phyloP scores from a whole-genome alignment of 1,140 invertebrate species.

The Macrocentrus cingulum region DNA sequence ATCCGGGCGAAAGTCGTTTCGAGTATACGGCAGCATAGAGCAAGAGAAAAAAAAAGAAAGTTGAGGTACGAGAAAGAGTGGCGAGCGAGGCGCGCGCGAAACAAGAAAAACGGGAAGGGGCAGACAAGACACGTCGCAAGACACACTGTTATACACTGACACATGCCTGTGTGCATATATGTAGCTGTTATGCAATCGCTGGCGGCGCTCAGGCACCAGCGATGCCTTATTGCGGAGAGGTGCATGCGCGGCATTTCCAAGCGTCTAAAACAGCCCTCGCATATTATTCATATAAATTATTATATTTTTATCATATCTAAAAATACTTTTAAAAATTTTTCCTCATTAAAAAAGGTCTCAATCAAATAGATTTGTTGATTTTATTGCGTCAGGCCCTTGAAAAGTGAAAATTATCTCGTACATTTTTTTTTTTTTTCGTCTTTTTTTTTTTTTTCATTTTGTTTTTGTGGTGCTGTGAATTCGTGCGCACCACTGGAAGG shows the following conservation, averaged over 20 bases:
- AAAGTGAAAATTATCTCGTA: slow-evolving; percentile 45
- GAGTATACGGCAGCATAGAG: not conserved
- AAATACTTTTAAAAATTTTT: slow-evolving; percentile 36
- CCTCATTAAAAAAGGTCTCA: slow-evolving; percentile 25
- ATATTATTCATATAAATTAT: not conserved
- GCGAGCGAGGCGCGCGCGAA: not conserved
- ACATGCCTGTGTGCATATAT: too few relatives aligned
- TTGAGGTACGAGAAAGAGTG: slow-evolving; percentile 5
- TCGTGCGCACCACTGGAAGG: not conserved
- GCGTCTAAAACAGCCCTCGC: not conserved
- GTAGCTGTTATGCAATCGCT: slow-evolving; percentile 30
- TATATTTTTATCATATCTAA: not conserved
- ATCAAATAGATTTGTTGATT: not conserved
- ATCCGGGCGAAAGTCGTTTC: slow-evolving; percentile 25
- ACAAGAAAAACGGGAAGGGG: not conserved
- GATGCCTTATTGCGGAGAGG: slow-evolving; percentile 26
- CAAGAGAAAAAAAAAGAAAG: slow-evolving; percentile 21
- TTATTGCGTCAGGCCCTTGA: slow-evolving; percentile 34
- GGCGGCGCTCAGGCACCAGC: slow-evolving; percentile 31
- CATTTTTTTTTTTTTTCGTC: not conserved
- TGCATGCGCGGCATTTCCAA: slow-evolving; percentile 37
- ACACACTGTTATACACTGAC: too few relatives aligned
- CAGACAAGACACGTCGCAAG: slow-evolving; percentile 15
- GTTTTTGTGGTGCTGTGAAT: not conserved
- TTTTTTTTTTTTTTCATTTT: not conserved